Conservation (phyloP, 1,140 invertebrate genomes). For the Stegodyphus mimosarum region DNA sequence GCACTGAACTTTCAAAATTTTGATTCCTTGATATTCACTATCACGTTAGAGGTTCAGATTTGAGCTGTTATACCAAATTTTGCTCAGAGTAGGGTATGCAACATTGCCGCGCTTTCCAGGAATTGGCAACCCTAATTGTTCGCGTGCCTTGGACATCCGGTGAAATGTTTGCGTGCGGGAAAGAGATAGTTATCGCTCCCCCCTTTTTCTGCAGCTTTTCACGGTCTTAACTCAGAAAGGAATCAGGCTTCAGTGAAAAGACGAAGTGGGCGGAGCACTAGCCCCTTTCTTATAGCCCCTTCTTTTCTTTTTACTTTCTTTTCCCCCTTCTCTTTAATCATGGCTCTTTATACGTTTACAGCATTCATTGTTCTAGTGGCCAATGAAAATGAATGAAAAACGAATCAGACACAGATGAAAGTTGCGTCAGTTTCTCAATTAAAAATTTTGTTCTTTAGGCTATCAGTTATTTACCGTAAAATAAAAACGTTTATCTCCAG, state of each 20-base stretch:
- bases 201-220: conserved; percentile 17
- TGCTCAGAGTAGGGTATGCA: too few species aligned
- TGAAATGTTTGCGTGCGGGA: conserved; percentile 35
- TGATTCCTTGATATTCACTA: too few species aligned
- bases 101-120: background rate
- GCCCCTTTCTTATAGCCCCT: conserved; percentile 27
- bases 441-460: too few species aligned
- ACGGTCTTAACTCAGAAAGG: conserved; percentile 30
- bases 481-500: too few species aligned
- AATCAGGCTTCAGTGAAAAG: conserved; percentile 51
- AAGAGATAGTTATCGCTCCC: conserved; percentile 37
- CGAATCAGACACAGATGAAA: too few species aligned
- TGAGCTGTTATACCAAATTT: too few species aligned
- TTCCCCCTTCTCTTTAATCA: background rate
- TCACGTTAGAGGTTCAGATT: too few species aligned
- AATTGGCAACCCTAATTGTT: conserved; percentile 52
- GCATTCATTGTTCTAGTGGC: background rate
- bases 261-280: conserved; percentile 21
- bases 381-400: too few species aligned
- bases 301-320: background rate
- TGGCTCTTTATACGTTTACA: background rate
- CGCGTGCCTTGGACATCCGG: conserved; percentile 42
- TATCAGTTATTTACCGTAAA: too few species aligned
- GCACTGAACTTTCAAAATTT: too few species aligned
- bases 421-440: too few species aligned